phyloP scores from a whole-genome alignment of 2,888 invertebrate species.

The Hanleya hanleyi region DNA sequence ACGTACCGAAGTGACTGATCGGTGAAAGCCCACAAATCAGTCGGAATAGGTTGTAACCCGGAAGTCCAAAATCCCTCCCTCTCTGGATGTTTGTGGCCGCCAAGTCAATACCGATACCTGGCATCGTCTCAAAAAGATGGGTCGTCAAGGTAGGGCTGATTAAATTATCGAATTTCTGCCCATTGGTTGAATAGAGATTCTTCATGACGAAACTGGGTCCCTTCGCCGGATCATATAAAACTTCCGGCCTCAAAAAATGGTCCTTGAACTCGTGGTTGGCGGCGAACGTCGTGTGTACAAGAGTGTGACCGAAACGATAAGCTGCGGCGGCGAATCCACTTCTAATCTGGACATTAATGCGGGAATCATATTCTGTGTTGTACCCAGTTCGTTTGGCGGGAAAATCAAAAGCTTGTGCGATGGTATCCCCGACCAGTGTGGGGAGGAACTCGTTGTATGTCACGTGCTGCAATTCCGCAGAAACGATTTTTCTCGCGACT shows the following conservation, averaged over 20 bases:
- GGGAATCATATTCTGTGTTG: neutral
- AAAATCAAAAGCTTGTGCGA: slow-evolving; percentile 1
- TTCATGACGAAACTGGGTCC: neutral
- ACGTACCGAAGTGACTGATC: neutral
- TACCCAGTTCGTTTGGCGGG: neutral
- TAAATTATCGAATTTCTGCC: slow-evolving; percentile 1
- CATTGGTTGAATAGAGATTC: neutral
- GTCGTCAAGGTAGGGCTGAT: neutral
- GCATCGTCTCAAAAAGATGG: neutral
- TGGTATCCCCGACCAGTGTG: slow-evolving; percentile 79
- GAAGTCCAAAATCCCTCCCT: slow-evolving; percentile 3
- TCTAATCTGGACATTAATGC: neutral
- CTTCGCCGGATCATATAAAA: neutral
- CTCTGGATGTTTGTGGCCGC: slow-evolving; percentile 5
- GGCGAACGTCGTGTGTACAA: neutral
- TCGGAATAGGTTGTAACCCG: neutral
- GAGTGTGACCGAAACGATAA: neutral
- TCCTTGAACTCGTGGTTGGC: neutral
- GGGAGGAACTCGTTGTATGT: slow-evolving; percentile 79
- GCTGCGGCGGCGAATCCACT: neutral
- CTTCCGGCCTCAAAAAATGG: neutral
- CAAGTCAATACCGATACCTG: slow-evolving; percentile 2
- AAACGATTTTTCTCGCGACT: slow-evolving; percentile 80
- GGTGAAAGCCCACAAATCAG: neutral
- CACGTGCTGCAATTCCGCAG: slow-evolving; percentile 79